Base-by-base conservation (phyloP, 2,113 vertebrate species). In the Melozone crissalis region DNA sequence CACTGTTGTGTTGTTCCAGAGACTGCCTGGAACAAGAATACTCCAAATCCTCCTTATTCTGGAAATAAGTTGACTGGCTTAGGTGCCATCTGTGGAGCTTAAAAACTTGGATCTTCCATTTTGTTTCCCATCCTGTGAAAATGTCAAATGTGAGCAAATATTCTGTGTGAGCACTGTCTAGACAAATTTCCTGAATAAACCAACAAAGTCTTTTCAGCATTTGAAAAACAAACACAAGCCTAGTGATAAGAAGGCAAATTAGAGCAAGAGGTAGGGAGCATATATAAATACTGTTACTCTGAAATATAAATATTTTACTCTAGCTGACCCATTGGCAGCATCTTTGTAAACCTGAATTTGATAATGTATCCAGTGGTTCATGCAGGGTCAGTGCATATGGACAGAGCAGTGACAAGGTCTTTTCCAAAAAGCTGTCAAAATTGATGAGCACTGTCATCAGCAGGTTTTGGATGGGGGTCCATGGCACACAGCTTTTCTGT, bases 71-170 rank as follows among this genome's bases (percentile, higher is more conserved):
- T 49, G 52, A 65, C 63, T 68, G 74, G 46, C 33, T 86, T 90
- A 33, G 58, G 43, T 82, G n/a, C 85, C 68, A 35, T 80, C 76
- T 78, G 68, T 58, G 73, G 79, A 92, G 79, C 79, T 71, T 52
- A 81, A 46, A 75, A 93, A n/a, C 63, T 59, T 23, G 6, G 63
- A 67, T 44, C 69, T 68, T 92, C 85, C 54, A 35, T 93, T 93
- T 89, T 78, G 79, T 86, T 68, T 44, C 62, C 57, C 37, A 13
- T 88, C 68, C 67, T 68, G 61, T 90, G 82, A 89, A 83, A 94
- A 83, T 91, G 89, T 93, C 72, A 84, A 65, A 93, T 68, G 79
- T 86, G 79, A 91, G 90, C 84, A 93, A 90, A 86, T 39, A 76
- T 0, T 3, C 59, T 73, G 90, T 88, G 88, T 92, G 88, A 96